Evolutionary conservation across 2,797 vertebrate species (phyloP).

Genomic region (Sphaeramia orbicularis): DNA sequence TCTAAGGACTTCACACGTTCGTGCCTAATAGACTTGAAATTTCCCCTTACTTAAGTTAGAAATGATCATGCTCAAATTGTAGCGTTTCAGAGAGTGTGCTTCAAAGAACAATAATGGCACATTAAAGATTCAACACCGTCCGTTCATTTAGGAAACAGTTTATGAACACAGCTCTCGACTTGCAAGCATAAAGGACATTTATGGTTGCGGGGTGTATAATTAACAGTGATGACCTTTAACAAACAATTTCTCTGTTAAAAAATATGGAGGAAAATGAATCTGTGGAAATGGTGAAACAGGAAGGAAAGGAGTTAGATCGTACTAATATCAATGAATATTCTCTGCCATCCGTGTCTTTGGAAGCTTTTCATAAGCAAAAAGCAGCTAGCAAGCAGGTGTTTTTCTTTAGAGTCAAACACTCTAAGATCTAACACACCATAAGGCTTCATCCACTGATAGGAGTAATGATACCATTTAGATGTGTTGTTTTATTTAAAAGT

Average conservation of each 20-base stretch:
- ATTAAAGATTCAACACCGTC: conserved; percentile 69
- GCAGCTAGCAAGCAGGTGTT: conserved; percentile 36
- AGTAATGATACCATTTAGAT: conserved; percentile 56
- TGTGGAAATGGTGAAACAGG: not conserved
- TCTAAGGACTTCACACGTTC: conserved; percentile 53
- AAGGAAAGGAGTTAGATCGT: conserved; percentile 33
- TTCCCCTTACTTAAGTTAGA: conserved; percentile 41
- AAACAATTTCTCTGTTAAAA: conserved; percentile 71
- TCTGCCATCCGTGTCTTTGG: conserved; percentile 45
- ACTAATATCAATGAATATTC: conserved; percentile 51
- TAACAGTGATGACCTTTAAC: conserved; percentile 72
- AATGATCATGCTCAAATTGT: conserved; percentile 48
- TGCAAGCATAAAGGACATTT: conserved; percentile 42
- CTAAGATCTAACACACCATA: not conserved
- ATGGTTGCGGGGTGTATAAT: conserved; percentile 70
- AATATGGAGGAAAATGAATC: conserved; percentile 52
- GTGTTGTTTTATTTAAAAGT: conserved; percentile 72
- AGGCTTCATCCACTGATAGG: conserved; percentile 41
- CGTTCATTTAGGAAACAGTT: conserved; percentile 51
- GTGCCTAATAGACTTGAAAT: conserved; percentile 63
- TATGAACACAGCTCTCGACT: conserved; percentile 37
- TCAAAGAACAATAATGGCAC: conserved; percentile 63
- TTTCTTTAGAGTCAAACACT: conserved; percentile 25
- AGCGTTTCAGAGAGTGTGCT: conserved; percentile 54
- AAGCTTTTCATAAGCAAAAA: conserved; percentile 25